Percentiles rank a stretch among this genome's conserved stretches.
These are phyloP conservation scores for Turdus rufiventris DNA, from an alignment of 2,113 vertebrate species.

Conservation along the genomic window DNA sequence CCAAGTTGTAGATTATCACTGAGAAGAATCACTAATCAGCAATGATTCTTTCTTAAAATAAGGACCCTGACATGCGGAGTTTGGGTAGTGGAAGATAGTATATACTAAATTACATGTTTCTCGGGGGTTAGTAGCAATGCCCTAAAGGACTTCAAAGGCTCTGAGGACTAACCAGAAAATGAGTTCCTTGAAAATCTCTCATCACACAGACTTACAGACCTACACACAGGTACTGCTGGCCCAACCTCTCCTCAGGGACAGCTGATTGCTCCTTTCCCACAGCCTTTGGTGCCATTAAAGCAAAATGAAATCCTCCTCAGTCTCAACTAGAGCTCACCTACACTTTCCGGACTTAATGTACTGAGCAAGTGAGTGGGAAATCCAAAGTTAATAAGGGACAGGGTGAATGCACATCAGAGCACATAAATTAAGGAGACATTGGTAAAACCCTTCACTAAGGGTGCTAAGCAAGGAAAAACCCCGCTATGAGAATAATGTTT, in stretches of 20 bases:
- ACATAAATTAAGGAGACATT: background rate
- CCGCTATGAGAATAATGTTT: background rate
- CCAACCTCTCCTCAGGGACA: background rate
- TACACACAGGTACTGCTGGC: background rate
- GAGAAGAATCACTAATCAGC: background rate
- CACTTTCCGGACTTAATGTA: background rate
- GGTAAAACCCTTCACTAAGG: background rate
- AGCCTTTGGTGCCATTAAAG: background rate
- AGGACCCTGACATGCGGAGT: background rate
- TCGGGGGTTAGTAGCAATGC: background rate
- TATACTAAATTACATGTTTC: background rate
- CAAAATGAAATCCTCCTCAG: background rate
- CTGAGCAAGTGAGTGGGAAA: background rate
- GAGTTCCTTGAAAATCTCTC: rapidly evolving
- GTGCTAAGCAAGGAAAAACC: background rate
- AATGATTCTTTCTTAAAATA: background rate
- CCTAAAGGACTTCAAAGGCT: background rate
- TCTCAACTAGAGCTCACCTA: background rate
- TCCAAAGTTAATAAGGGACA: rapidly evolving
- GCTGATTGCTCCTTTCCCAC: background rate
- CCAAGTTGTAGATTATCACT: background rate
- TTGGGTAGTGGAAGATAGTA: background rate
- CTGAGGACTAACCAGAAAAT: background rate
- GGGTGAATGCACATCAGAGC: background rate
- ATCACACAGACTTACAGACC: background rate